Conservation (phyloP, 2,888 invertebrate genomes). For the Acleris laterana region DNA sequence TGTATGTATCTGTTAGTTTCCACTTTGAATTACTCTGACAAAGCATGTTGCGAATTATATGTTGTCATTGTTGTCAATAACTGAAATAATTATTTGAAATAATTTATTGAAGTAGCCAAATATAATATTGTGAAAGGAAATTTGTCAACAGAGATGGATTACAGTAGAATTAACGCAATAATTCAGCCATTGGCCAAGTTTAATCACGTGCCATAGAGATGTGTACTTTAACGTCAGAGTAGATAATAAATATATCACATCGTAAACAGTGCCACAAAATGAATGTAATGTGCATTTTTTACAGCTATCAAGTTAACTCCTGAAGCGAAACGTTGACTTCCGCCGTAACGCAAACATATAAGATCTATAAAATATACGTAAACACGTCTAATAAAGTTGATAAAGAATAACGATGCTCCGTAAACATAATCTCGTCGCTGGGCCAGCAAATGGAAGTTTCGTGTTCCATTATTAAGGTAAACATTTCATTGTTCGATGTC, state of each 20-base stretch:
- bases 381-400: constrained; percentile 40
- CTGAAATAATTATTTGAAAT: too few relatives aligned
- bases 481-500: constrained; percentile 50
- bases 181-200: too few relatives aligned
- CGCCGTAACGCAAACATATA: constrained; percentile 28
- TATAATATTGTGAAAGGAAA: too few relatives aligned
- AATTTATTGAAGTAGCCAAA: too few relatives aligned
- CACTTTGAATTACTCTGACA: too few relatives aligned
- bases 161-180: too few relatives aligned
- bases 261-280: not conserved
- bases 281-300: constrained; percentile 3
- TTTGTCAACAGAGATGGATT: too few relatives aligned
- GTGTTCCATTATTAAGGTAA: constrained; percentile 50
- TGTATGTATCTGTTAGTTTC: too few relatives aligned
- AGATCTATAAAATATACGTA: constrained; percentile 31
- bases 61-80: too few relatives aligned
- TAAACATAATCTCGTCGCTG: constrained; percentile 45
- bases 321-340: constrained; percentile 27
- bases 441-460: constrained; percentile 48
- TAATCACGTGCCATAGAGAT: too few relatives aligned
- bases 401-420: constrained; percentile 46
- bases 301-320: constrained; percentile 16
- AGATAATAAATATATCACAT: not conserved
- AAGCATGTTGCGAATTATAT: too few relatives aligned
- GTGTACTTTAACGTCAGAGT: too few relatives aligned